A percentile compares a stretch with the other conserved stretches of the same genome.
phyloP scores from a whole-genome alignment of 2,888 invertebrate genomes.

The Dolomedes plantarius region DNA sequence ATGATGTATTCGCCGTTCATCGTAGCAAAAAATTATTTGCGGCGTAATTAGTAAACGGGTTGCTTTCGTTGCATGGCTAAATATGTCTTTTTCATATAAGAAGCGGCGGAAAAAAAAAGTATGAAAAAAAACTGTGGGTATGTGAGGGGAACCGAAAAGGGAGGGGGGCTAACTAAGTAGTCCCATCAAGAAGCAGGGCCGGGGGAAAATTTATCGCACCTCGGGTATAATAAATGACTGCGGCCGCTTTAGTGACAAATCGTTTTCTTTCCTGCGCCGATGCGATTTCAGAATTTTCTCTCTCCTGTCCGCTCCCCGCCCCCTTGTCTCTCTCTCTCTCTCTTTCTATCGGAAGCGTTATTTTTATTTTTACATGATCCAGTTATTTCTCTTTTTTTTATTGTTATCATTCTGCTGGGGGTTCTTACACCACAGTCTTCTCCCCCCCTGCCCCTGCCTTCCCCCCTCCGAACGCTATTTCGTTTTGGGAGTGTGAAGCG shows the following conservation, averaged over 20 bases:
- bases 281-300: slow-evolving; percentile 68
- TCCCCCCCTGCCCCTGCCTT: no score
- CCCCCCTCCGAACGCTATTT: neutral
- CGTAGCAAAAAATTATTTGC: neutral
- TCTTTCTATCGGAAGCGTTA: slow-evolving; percentile 21
- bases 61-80: neutral
- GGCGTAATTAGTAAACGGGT: neutral
- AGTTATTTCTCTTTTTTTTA: slow-evolving; percentile 37
- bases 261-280: slow-evolving; percentile 59
- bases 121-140: slow-evolving; percentile 21
- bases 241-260: slow-evolving; percentile 68
- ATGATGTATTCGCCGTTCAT: no score
- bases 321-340: neutral
- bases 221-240: slow-evolving; percentile 68
- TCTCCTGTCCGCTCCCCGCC: neutral
- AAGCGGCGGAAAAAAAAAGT: slow-evolving; percentile 10
- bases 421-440: neutral
- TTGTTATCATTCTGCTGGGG: slow-evolving; percentile 28
- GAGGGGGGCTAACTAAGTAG: slow-evolving; percentile 66
- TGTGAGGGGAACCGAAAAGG: slow-evolving; percentile 3
- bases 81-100: slow-evolving; percentile 2
- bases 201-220: slow-evolving; percentile 66
- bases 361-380: slow-evolving; percentile 47
- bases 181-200: slow-evolving; percentile 67
- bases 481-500: neutral